Conservation (phyloP, 2,888 invertebrate genomes). For the Entomobrya proxima region DNA sequence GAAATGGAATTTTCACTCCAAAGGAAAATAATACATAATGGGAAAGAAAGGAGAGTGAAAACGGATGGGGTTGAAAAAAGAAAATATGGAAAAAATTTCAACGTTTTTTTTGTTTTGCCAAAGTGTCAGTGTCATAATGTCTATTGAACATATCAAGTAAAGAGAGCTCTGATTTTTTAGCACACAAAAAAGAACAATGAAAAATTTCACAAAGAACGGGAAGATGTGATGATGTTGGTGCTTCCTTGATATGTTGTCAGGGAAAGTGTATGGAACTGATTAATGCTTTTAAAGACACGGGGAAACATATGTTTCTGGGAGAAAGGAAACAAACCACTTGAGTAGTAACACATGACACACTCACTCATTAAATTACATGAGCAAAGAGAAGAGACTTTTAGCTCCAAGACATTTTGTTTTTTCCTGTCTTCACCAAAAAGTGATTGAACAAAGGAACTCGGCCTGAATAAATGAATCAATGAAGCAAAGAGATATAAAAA, state of each 20-base stretch:
- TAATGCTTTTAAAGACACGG: conserved; percentile 11
- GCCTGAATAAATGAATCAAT: conserved; percentile 1
- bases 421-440: too few relatives aligned
- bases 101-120: not conserved
- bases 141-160: too few relatives aligned
- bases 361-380: conserved; percentile 28
- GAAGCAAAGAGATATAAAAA: not conserved
- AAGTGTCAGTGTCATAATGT: too few relatives aligned
- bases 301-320: not conserved
- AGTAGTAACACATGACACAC: not conserved
- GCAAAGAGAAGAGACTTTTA: not conserved
- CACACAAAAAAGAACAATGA: too few relatives aligned
- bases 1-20: conserved; percentile 35
- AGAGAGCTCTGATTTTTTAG: too few relatives aligned
- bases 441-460: not conserved
- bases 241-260: not conserved
- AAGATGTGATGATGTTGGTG: not conserved
- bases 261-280: not conserved
- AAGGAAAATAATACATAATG: not conserved
- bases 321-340: not conserved
- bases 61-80: not conserved
- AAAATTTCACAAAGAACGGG: not conserved
- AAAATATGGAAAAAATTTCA: not conserved
- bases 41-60: not conserved
- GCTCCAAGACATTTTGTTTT: not conserved